A percentile compares a stretch with the other conserved stretches of the same genome.
phyloP scores from a whole-genome alignment of 53 echinoderm and acorn worm genomes.

The Paracentrotus lividus region DNA sequence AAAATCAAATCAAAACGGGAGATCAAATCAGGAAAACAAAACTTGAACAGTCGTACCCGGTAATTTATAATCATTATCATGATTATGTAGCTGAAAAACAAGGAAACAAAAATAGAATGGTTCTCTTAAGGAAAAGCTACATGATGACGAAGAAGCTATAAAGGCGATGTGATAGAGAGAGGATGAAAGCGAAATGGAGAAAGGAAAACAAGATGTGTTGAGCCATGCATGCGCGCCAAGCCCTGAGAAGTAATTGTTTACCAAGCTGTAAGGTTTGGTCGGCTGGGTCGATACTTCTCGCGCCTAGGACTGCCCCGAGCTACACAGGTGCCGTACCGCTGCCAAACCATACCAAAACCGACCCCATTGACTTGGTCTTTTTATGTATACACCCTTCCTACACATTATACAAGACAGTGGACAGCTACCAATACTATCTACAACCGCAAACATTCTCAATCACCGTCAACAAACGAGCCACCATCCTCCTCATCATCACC shows the following conservation, averaged over 20 bases:
- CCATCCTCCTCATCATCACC: slow-evolving; percentile 10
- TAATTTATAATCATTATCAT: neutral
- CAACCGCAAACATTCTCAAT: slow-evolving; percentile 38
- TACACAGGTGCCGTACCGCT: slow-evolving; percentile 66
- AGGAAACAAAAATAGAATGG: neutral
- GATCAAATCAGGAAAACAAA: neutral
- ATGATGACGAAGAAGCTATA: neutral
- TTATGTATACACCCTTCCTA: slow-evolving; percentile 7
- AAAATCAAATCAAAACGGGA: neutral
- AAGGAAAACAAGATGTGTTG: slow-evolving; percentile 62
- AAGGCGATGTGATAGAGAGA: neutral
- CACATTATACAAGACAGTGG: slow-evolving; percentile 34
- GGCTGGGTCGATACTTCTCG: slow-evolving; percentile 58
- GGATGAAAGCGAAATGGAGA: slow-evolving; percentile 10
- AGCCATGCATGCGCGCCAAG: slow-evolving; percentile 61
- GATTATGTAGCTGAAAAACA: neutral
- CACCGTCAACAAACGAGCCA: neutral
- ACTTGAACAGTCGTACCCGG: neutral
- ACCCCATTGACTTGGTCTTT: slow-evolving; percentile 19
- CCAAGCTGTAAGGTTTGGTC: slow-evolving; percentile 62
- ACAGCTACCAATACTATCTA: slow-evolving; percentile 50
- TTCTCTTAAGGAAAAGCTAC: neutral
- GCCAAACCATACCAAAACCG: slow-evolving; percentile 1
- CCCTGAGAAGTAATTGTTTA: slow-evolving; percentile 60
- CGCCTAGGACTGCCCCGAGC: slow-evolving; percentile 48